phyloP scores from a whole-genome alignment of 2,888 invertebrate genomes.

The Limenitis arthemis region DNA sequence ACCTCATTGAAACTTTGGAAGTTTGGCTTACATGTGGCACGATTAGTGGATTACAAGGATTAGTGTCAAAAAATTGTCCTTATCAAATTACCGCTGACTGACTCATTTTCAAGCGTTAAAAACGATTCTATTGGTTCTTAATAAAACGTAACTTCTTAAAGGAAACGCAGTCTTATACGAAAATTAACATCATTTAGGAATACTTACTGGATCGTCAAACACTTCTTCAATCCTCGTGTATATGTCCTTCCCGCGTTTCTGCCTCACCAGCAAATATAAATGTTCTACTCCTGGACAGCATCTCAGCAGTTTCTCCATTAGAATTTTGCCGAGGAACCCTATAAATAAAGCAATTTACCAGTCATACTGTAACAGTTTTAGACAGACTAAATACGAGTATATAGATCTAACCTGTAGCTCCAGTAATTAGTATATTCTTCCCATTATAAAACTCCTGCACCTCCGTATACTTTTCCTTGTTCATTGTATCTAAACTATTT shows the following conservation, averaged over 20 bases:
- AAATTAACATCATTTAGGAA: not conserved
- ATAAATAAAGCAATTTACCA: not conserved
- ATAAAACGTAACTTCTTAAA: no score
- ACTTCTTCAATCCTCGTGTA: slow-evolving; percentile 77
- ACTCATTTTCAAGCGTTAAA: no score
- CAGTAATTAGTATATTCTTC: slow-evolving; percentile 73
- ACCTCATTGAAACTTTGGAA: no score
- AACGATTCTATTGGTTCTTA: no score
- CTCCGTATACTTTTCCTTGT: slow-evolving; percentile 40
- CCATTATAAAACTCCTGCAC: slow-evolving; percentile 73
- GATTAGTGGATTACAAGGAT: no score
- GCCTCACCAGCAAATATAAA: slow-evolving; percentile 81
- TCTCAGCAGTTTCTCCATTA: slow-evolving; percentile 83
- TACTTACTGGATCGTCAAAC: slow-evolving; percentile 76
- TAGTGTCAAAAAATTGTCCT: no score
- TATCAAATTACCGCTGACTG: no score
- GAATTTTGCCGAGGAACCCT: slow-evolving; percentile 75
- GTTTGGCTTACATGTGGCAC: no score
- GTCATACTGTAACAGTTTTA: no score
- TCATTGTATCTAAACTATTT: slow-evolving; percentile 31
- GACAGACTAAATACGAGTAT: not conserved
- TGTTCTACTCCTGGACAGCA: slow-evolving; percentile 78
- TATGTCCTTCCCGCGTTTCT: slow-evolving; percentile 79
- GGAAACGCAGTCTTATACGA: no score
- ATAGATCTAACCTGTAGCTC: slow-evolving; percentile 68